Base-by-base conservation (phyloP, 2,113 vertebrate species). In the Rattus norvegicus region DNA sequence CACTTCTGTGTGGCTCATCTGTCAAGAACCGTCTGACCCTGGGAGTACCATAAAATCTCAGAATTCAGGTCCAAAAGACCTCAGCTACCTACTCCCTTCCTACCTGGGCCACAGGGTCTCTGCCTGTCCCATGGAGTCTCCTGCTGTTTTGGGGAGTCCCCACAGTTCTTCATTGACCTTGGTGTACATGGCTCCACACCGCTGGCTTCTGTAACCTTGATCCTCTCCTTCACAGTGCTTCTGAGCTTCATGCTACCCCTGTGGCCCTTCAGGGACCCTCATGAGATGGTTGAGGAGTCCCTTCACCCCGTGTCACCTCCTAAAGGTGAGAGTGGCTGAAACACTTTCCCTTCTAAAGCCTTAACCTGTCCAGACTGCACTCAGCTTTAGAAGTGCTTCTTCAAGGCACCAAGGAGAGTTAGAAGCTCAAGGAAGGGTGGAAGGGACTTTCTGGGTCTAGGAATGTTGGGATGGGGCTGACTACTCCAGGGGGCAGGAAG, bases 211-310 rank as follows among this genome's bases (percentile, higher is more conserved):
- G 17, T 47, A 12, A 9, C 5, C 59, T 39, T 4, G 61, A 49
- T 11, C 19, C 3, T 81, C 12, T 72, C 77, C 12, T 43, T 33
- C 33, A 14, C 10, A 19, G 59, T 67, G 14, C 20, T 19, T 14
- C 39, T 5, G 17, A 47, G 20, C 6, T 3, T 43, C 20, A 1
- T 9, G 22, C 54, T 17, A 26, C 11, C 49, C 10, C 13, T 0
- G 8, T 65, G 4, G n/a, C 70, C 30, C 22, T 94, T 52, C 16
- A 13, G 52, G 22, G 5, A 56, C 5, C 17, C 26, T 61, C 20
- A 13, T 67, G 73, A 63, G 73, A 19, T 14, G 30, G 49, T 6
- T 36, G 36, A 54, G n/a, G 5, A n/a, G 26, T 65, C 24, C 28
- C 16, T 83, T 63, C 7, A 30, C 13, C 36, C 61, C 20, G 1